Evolutionary conservation across 2,797 vertebrate genomes (phyloP).

Genomic region (Sciurus vulgaris): DNA sequence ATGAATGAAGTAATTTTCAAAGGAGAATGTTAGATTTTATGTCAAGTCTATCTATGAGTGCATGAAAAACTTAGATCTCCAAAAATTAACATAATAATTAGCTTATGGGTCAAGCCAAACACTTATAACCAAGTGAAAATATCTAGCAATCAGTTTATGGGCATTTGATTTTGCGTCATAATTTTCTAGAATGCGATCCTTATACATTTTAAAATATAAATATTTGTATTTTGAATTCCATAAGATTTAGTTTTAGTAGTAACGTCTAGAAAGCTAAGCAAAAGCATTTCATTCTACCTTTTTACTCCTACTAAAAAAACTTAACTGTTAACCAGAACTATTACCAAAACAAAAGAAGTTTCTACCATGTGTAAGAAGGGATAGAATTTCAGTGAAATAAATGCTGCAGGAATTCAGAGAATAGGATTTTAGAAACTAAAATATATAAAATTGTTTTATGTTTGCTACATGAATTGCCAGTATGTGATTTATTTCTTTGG

Average conservation of each 20-base stretch:
- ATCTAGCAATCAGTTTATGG: neutral
- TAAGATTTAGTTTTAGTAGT: neutral
- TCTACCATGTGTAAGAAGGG: neutral
- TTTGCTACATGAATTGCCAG: neutral
- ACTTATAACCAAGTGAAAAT: neutral
- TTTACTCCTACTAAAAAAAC: neutral
- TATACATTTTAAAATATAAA: neutral
- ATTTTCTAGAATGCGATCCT: neutral
- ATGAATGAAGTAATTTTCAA: conserved; percentile 20
- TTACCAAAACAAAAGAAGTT: neutral
- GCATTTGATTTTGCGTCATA: neutral
- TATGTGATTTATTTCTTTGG: neutral
- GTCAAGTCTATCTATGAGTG: neutral
- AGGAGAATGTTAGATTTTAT: neutral
- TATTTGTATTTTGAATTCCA: neutral
- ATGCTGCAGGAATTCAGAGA: neutral
- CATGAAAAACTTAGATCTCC: neutral
- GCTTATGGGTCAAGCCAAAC: neutral
- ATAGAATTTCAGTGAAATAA: neutral
- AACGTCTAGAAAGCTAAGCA: neutral
- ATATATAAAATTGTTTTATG: neutral
- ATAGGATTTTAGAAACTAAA: conserved; percentile 17
- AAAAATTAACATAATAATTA: conserved; percentile 34
- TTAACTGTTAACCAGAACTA: neutral
- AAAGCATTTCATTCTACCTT: neutral